Conservation (phyloP, 2,888 invertebrate genomes). For the Antheraea yamamai region DNA sequence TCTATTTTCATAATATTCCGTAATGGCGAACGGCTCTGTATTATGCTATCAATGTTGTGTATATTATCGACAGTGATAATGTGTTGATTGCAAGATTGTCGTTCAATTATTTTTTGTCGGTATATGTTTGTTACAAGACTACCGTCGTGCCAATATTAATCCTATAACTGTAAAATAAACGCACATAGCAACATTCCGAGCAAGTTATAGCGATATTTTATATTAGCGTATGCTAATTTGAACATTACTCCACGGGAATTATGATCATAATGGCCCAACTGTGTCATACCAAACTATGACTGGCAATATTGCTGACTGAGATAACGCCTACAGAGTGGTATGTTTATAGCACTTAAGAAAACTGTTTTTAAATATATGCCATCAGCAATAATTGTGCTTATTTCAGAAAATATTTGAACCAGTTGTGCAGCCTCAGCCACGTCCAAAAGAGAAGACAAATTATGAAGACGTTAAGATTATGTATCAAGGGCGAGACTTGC, state of each 20-base stretch:
- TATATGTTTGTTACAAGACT: neutral
- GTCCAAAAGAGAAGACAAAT: conserved; percentile 63
- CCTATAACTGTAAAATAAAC: conserved; percentile 20
- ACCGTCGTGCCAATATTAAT: conserved; percentile 32
- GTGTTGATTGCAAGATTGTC: conserved; percentile 50
- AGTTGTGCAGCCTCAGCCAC: conserved; percentile 71
- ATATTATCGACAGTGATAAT: conserved; percentile 63
- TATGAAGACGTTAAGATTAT: conserved; percentile 66
- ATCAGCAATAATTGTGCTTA: conserved; percentile 24
- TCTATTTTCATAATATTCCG: conserved; percentile 82
- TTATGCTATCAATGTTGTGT: conserved; percentile 72
- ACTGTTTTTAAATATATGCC: conserved; percentile 16
- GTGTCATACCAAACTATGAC: conserved; percentile 18
- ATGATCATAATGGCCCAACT: conserved; percentile 21
- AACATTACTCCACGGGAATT: conserved; percentile 15
- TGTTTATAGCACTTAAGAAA: conserved; percentile 18
- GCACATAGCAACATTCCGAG: conserved; percentile 19
- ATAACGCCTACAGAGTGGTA: conserved; percentile 20
- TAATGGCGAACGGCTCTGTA: conserved; percentile 74
- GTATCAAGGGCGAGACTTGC: conserved; percentile 80
- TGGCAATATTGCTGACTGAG: conserved; percentile 21
- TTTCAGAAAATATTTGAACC: conserved; percentile 76
- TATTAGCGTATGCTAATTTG: conserved; percentile 17
- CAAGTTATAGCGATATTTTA: conserved; percentile 17
- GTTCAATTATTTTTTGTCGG: neutral